Percentiles rank a stretch among this genome's conserved stretches.
These are phyloP conservation scores for Syrmaticus mikado DNA, from an alignment of 2,113 vertebrate species.

Conservation along the genomic window DNA sequence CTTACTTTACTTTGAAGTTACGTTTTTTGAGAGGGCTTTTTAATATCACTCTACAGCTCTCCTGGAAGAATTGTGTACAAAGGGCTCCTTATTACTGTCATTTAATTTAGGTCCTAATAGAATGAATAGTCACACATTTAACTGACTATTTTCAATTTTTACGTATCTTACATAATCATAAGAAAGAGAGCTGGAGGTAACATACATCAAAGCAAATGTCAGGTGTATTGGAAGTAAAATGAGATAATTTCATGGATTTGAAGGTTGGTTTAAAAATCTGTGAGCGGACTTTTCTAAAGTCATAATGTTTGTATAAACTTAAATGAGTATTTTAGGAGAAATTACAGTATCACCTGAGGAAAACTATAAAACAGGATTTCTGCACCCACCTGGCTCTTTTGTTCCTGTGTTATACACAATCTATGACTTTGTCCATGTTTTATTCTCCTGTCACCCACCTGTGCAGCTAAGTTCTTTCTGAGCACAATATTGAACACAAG, in stretches of 20 bases:
- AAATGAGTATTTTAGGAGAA: background rate
- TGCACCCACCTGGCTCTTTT: background rate
- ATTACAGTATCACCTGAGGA: background rate
- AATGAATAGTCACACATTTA: conserved; percentile 5
- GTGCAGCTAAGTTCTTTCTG: background rate
- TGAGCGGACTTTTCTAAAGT: background rate
- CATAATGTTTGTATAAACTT: background rate
- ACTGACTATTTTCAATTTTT: background rate
- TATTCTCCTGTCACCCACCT: background rate
- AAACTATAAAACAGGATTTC: background rate
- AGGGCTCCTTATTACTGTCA: background rate
- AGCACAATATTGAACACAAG: background rate
- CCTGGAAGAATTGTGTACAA: background rate
- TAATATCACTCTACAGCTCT: background rate
- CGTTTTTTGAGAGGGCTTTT: background rate
- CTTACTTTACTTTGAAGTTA: background rate
- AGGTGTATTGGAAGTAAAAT: background rate
- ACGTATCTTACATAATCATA: background rate
- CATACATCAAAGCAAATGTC: background rate
- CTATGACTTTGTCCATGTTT: background rate
- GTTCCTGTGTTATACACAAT: background rate
- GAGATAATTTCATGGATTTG: background rate
- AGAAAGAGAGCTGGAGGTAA: background rate
- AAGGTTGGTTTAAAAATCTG: background rate
- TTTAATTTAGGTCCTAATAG: conserved; percentile 8